phyloP scores from a whole-genome alignment of 2,113 vertebrate species.

The Rhinichthys klamathensis region DNA sequence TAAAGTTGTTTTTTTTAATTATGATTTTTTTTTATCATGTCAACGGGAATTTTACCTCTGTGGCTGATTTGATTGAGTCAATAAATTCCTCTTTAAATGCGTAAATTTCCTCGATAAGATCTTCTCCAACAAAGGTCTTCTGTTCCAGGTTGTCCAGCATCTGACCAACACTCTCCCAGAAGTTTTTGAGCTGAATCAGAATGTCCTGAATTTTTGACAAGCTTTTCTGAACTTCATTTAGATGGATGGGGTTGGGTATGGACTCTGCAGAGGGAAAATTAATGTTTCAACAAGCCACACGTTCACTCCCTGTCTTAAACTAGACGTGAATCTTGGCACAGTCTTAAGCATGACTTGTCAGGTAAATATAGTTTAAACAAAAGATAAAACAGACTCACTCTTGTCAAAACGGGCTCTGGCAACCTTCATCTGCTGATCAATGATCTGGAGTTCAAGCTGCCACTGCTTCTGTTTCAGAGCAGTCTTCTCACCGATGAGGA shows the following conservation, averaged over 20 bases:
- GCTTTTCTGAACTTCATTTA: background rate
- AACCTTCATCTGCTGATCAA: background rate
- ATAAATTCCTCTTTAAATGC: background rate
- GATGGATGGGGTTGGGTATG: background rate
- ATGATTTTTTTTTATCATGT: too few relatives aligned
- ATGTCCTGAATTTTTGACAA: constrained; percentile 17
- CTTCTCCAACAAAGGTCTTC: constrained; percentile 19
- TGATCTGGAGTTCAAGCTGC: background rate
- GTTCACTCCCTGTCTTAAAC: background rate
- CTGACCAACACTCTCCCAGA: background rate
- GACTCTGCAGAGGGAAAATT: background rate
- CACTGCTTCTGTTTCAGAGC: background rate
- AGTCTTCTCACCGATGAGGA: background rate
- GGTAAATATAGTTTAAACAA: background rate
- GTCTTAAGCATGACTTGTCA: background rate
- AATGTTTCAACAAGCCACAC: background rate
- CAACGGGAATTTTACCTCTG: background rate
- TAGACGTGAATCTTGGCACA: background rate
- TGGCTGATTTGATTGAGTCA: background rate
- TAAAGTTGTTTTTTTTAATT: too few relatives aligned
- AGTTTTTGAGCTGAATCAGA: background rate
- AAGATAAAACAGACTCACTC: background rate
- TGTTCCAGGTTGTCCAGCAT: background rate
- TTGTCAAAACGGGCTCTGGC: background rate
- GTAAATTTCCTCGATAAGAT: background rate